Base-by-base conservation (phyloP, 2,888 invertebrate species). In the Drosophila monieri region DNA sequence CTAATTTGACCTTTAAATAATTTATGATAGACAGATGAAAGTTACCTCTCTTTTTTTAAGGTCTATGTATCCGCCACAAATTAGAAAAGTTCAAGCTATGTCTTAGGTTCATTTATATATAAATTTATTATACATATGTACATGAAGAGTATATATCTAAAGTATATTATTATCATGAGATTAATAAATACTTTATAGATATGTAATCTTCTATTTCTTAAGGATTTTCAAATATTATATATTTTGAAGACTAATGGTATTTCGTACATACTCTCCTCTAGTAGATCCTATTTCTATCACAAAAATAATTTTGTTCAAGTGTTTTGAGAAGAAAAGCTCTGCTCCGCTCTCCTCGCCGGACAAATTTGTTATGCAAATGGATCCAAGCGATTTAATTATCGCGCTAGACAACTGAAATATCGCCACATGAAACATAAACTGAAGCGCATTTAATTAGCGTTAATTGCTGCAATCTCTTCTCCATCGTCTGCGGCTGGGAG, bases 381-480 rank as follows among this genome's bases (percentile, higher is more conserved):
- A 60, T 68, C 72, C 72, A 59, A 68, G 80, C 84, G 88, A 89
- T 89, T 88, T 89, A 89, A 89, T 88, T 89, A 88, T 85, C 89
- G 86, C 89, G 76, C 79, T 76, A 84, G 88, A 89, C 88, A 89
- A 89, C 89, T 88, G 88, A 88, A 89, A 88, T 89, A 88, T 89
- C 89, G 84, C 78, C 81, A 73, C 77, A 78, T 76, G 79, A 81
- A 88, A 88, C 78, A 76, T 74, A 78, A 78, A 77, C 84, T 78
- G 83, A 80, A 79, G 85, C 78, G 81, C 77, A 83, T 85, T 90
- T 89, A 89, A 89, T 89, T 90, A 88, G 89, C 80, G 87, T 88
- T 90, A 89, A 89, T 90, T 89, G 85, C 77, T 60, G 81, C 81
- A 83, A 83, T 83, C 81, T 79, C 80, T 84, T 67, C 68, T 67